Conservation (phyloP, 2,888 invertebrate species). For the Agrilus cyanescens region DNA sequence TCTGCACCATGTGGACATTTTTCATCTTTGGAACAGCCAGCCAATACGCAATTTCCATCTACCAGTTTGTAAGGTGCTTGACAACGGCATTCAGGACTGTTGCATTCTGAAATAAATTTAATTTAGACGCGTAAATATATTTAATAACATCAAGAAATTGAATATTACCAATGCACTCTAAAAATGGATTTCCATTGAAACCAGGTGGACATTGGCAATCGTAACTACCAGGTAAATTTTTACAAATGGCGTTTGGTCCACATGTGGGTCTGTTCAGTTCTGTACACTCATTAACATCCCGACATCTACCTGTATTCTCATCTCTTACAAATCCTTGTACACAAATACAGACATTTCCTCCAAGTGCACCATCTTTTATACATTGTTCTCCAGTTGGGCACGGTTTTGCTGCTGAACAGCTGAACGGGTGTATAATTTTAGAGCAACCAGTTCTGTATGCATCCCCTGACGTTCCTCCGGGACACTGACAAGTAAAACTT, state of each 20-base stretch:
- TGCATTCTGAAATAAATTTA: conserved; percentile 46
- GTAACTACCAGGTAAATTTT: conserved; percentile 86
- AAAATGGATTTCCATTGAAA: conserved; percentile 82
- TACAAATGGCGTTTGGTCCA: conserved; percentile 81
- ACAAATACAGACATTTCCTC: conserved; percentile 78
- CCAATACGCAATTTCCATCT: conserved; percentile 71
- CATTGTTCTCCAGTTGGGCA: conserved; percentile 81
- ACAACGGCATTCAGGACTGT: conserved; percentile 73
- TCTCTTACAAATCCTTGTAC: conserved; percentile 77
- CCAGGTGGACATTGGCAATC: conserved; percentile 84
- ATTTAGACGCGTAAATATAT: not conserved
- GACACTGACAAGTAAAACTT: conserved; percentile 77
- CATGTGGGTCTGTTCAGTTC: conserved; percentile 69
- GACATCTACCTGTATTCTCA: conserved; percentile 59
- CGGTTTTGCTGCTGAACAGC: conserved; percentile 63
- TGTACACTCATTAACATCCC: conserved; percentile 78
- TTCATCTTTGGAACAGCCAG: conserved; percentile 69
- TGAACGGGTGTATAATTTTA: conserved; percentile 49
- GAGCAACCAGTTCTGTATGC: conserved; percentile 69
- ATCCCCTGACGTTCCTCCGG: conserved; percentile 68
- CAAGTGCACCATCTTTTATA: conserved; percentile 58
- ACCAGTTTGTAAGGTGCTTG: conserved; percentile 78
- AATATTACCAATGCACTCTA: conserved; percentile 56
- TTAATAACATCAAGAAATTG: not conserved
- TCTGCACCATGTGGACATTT: conserved; percentile 79